Evolutionary conservation across 2,888 invertebrate genomes (phyloP).

Genomic region (Trachelus stipa): DNA sequence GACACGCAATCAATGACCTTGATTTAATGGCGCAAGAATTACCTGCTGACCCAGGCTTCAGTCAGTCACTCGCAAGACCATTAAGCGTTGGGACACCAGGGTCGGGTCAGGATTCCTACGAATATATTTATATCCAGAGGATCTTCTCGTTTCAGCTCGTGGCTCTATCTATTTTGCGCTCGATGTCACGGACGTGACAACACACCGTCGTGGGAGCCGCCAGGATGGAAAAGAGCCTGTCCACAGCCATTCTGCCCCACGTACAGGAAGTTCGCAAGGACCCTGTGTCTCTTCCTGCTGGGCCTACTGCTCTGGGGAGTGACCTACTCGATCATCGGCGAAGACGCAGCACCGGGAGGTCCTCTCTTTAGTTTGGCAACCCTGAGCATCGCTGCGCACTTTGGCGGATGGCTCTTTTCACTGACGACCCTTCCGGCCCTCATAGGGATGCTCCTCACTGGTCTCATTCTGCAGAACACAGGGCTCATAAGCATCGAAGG

Average conservation of each 20-base stretch:
- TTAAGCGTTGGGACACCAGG: neutral
- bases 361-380: conserved; percentile 83
- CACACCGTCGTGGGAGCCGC: conserved; percentile 84
- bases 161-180: conserved; percentile 85
- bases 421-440: conserved; percentile 85
- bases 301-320: conserved; percentile 82
- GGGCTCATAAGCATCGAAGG: conserved; percentile 80
- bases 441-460: conserved; percentile 88
- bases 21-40: neutral
- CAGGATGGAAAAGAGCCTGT: conserved; percentile 82
- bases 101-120: neutral
- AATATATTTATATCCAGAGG: neutral
- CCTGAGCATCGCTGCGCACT: conserved; percentile 81
- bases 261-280: conserved; percentile 84
- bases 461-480: conserved; percentile 80
- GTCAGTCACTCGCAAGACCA: neutral
- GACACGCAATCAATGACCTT: neutral
- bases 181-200: conserved; percentile 81
- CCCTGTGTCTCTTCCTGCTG: conserved; percentile 78
- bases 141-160: conserved; percentile 72
- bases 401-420: conserved; percentile 85
- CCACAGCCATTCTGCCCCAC: conserved; percentile 89
- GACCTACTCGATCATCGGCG: conserved; percentile 80
- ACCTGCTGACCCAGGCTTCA: neutral
- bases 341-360: conserved; percentile 85